Evolutionary conservation across 2,888 invertebrate species (phyloP).

Genomic region (Catotricha subobsoleta): DNA sequence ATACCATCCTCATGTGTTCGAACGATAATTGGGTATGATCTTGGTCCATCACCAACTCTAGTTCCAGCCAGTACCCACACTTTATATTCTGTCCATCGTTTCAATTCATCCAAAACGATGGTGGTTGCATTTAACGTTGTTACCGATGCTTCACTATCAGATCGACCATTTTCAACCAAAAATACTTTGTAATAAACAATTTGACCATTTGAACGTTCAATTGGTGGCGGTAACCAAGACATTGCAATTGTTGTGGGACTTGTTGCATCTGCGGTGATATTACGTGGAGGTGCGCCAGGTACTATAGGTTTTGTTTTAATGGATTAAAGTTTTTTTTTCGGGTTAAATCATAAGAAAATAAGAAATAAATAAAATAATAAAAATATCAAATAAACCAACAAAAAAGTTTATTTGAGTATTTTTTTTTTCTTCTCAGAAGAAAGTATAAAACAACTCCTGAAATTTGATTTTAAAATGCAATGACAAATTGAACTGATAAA

Average conservation of each 20-base stretch:
- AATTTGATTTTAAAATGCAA: too few species aligned
- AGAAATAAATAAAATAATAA: background rate
- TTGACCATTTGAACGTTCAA: slow-evolving; percentile 77
- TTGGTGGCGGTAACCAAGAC: slow-evolving; percentile 83
- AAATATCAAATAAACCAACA: background rate
- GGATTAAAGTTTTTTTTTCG: slow-evolving; percentile 1
- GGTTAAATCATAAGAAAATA: background rate
- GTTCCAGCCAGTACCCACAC: slow-evolving; percentile 95
- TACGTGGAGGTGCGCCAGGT: slow-evolving; percentile 91
- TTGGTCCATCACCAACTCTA: slow-evolving; percentile 87
- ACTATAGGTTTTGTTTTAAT: slow-evolving; percentile 38
- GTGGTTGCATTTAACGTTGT: slow-evolving; percentile 62
- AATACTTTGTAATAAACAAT: slow-evolving; percentile 91
- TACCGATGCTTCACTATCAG: slow-evolving; percentile 68
- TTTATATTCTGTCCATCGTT: slow-evolving; percentile 90
- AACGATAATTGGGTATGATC: slow-evolving; percentile 78
- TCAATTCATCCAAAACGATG: slow-evolving; percentile 73
- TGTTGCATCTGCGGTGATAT: slow-evolving; percentile 74
- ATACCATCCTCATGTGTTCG: slow-evolving; percentile 98
- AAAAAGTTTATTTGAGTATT: too few species aligned
- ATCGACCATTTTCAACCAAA: slow-evolving; percentile 67
- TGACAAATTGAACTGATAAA: too few species aligned
- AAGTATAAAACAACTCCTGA: too few species aligned
- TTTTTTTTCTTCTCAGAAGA: too few species aligned
- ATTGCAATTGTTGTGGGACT: slow-evolving; percentile 80